Evolutionary conservation across 2,888 invertebrate species (phyloP).

Genomic region (Epinotia ramella): DNA sequence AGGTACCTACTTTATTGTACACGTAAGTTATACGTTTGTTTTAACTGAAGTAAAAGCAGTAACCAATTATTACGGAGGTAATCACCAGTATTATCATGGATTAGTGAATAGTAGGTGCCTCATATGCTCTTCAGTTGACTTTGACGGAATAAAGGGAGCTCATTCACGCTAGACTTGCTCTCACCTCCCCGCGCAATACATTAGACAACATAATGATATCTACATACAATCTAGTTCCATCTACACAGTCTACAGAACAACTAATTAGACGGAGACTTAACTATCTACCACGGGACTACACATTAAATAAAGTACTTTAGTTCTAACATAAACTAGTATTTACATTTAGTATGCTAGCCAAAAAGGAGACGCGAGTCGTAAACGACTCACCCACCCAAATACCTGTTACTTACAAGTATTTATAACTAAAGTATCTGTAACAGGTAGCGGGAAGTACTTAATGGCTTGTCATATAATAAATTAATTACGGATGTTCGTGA

Average conservation of each 20-base stretch:
- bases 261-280: conserved; percentile 25
- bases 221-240: conserved; percentile 18
- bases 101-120: too few relatives aligned
- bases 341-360: conserved; percentile 35
- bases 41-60: background rate
- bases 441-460: conserved; percentile 37
- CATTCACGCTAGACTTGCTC: conserved; percentile 22
- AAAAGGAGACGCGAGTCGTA: conserved; percentile 13
- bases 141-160: conserved; percentile 13
- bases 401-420: conserved; percentile 29
- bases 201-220: conserved; percentile 30
- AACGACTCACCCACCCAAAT: conserved; percentile 12
- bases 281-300: conserved; percentile 26
- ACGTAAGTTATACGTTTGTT: background rate
- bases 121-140: background rate
- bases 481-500: conserved; percentile 42
- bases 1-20: background rate
- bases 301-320: conserved; percentile 15
- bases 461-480: conserved; percentile 41
- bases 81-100: background rate
- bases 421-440: conserved; percentile 23
- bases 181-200: conserved; percentile 16
- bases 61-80: background rate
- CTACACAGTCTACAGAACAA: conserved; percentile 24
- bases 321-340: conserved; percentile 31